Percentiles rank a stretch among this genome's conserved stretches.
Evolutionary conservation across 2,888 invertebrate genomes (phyloP).

Genomic region (Lasioglossum pauxillum): DNA sequence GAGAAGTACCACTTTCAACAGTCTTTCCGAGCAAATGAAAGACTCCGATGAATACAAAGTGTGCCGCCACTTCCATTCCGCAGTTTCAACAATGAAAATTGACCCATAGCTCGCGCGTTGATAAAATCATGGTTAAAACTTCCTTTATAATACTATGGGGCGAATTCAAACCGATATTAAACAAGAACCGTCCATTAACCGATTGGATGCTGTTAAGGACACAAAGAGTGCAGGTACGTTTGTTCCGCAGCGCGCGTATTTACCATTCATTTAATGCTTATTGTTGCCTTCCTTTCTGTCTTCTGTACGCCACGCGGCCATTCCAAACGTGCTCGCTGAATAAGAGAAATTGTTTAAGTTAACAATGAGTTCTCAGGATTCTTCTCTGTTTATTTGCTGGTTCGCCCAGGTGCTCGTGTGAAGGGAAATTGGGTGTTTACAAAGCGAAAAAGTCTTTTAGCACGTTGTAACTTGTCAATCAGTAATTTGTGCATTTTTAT

Average conservation of each 20-base stretch:
- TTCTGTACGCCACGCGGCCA: neutral
- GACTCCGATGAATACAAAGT: slow-evolving; percentile 11
- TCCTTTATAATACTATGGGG: slow-evolving; percentile 2
- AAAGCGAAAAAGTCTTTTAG: neutral
- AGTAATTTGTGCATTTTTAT: no score
- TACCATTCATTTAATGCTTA: slow-evolving; percentile 34
- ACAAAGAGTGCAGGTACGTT: slow-evolving; percentile 26
- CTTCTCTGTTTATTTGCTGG: neutral
- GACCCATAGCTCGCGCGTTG: neutral
- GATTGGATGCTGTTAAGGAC: slow-evolving; percentile 31
- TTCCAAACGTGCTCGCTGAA: neutral
- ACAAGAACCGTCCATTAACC: slow-evolving; percentile 39
- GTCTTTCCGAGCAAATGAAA: slow-evolving; percentile 14
- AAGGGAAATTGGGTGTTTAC: neutral
- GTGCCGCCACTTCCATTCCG: neutral
- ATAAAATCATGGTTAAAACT: slow-evolving; percentile 8
- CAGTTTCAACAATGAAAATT: slow-evolving; percentile 2
- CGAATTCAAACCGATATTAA: slow-evolving; percentile 28
- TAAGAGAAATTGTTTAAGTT: neutral
- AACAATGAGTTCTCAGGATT: neutral
- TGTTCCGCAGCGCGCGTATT: slow-evolving; percentile 29
- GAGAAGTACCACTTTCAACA: slow-evolving; percentile 7
- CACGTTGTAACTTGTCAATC: no score
- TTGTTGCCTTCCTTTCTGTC: neutral
- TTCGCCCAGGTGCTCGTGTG: neutral